Percentiles rank a stretch among this genome's conserved stretches.
Conservation (phyloP, 2,888 invertebrate genomes). For the Tetragonula carbonaria region DNA sequence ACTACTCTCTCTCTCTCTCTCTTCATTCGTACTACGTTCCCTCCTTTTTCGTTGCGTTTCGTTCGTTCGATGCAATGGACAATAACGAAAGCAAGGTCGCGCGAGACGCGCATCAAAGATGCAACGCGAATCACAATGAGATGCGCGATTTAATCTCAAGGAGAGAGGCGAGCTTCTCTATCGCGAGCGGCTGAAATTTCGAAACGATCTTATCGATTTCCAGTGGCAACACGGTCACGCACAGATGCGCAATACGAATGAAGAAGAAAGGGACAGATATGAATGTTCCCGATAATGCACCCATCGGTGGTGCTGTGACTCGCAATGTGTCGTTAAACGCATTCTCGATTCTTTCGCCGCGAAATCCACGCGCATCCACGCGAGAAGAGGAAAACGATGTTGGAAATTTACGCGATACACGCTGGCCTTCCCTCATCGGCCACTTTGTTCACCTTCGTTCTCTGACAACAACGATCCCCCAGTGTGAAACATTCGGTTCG, state of each 20-base stretch:
- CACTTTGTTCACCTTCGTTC: too few species aligned
- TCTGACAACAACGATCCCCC: too few species aligned
- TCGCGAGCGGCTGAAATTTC: slow-evolving; percentile 10
- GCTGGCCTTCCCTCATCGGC: too few species aligned
- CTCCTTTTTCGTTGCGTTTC: not conserved
- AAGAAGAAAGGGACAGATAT: slow-evolving; percentile 38
- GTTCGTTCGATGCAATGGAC: not conserved
- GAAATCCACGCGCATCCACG: too few species aligned
- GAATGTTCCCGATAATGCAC: slow-evolving; percentile 50
- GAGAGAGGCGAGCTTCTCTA: not conserved
- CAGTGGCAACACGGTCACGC: slow-evolving; percentile 53
- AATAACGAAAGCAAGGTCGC: not conserved
- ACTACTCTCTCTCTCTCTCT: too few species aligned
- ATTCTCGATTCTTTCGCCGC: too few species aligned
- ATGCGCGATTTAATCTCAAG: too few species aligned
- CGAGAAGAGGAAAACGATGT: too few species aligned
- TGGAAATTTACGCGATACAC: too few species aligned
- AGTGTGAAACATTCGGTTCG: too few species aligned
- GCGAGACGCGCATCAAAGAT: not conserved
- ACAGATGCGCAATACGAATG: slow-evolving; percentile 68
- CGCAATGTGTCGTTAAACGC: too few species aligned
- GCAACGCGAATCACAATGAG: not conserved
- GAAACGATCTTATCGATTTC: slow-evolving; percentile 58
- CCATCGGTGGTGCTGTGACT: slow-evolving; percentile 22
- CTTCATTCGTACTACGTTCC: not conserved